Evolutionary conservation across 2,797 vertebrate species (phyloP).

Genomic region (Nyctibius grandis): DNA sequence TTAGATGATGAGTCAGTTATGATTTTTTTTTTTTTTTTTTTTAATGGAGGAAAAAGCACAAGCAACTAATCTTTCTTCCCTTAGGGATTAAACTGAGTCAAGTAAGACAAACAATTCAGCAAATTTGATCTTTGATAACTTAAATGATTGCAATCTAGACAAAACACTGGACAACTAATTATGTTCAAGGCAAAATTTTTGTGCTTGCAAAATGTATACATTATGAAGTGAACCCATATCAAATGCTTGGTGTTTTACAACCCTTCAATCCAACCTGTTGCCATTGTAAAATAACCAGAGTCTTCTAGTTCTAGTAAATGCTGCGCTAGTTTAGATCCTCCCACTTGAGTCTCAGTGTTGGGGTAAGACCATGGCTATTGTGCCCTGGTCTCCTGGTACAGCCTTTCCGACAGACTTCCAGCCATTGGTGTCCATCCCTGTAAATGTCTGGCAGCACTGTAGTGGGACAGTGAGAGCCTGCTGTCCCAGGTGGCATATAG

Average conservation of each 20-base stretch:
- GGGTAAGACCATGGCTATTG: fast-evolving
- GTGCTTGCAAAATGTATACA: not conserved
- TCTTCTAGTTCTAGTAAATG: not conserved
- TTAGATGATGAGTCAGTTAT: not conserved
- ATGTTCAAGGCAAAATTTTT: not conserved
- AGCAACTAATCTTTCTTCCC: not conserved
- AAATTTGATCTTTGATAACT: not conserved
- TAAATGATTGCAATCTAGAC: not conserved
- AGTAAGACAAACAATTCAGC: not conserved
- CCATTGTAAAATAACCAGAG: not conserved
- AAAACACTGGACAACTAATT: not conserved
- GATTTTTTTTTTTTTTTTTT: not conserved
- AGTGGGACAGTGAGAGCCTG: not conserved
- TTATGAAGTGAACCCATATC: not conserved
- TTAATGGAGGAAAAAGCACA: not conserved
- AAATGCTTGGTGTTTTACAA: not conserved
- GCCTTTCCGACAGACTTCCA: not conserved
- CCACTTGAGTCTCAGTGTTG: not conserved
- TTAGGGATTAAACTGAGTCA: not conserved
- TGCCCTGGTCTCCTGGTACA: not conserved
- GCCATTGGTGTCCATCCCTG: not conserved
- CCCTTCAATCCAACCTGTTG: not conserved
- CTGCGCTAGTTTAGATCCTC: not conserved
- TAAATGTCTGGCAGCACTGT: not conserved
- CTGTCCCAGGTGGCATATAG: not conserved